phyloP scores from a whole-genome alignment of 2,797 vertebrate genomes.

The Centroberyx gerrardi region DNA sequence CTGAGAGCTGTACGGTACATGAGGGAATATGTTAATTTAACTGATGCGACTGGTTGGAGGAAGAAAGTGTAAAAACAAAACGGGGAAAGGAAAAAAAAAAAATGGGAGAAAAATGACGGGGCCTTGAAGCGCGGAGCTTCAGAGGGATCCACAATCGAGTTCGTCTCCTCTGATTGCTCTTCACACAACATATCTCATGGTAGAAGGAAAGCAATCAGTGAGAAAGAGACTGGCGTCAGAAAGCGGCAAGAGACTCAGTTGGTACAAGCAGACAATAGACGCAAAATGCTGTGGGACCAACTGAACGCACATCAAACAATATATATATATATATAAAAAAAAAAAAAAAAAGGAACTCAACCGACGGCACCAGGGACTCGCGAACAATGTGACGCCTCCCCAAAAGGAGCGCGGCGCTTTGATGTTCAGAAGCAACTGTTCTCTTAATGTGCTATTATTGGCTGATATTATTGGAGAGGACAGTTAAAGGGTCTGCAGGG shows the following conservation, averaged over 20 bases:
- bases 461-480: slow-evolving; percentile 65
- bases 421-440: slow-evolving; percentile 64
- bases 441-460: slow-evolving; percentile 39
- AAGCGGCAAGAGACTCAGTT: slow-evolving; percentile 31
- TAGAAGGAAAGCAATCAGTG: slow-evolving; percentile 47
- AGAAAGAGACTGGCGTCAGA: slow-evolving; percentile 37
- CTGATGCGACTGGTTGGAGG: slow-evolving; percentile 48
- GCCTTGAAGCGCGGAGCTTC: slow-evolving; percentile 42
- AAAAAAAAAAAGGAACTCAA: slow-evolving; percentile 23
- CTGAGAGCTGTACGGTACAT: slow-evolving; percentile 42
- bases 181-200: slow-evolving; percentile 33
- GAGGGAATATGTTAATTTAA: slow-evolving; percentile 60
- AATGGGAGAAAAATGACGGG: slow-evolving; percentile 33
- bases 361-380: slow-evolving; percentile 48
- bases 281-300: slow-evolving; percentile 64
- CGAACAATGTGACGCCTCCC: slow-evolving; percentile 32
- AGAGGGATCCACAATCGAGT: slow-evolving; percentile 38
- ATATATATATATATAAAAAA: not conserved
- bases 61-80: slow-evolving; percentile 55
- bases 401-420: slow-evolving; percentile 41
- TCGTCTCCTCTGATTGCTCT: slow-evolving; percentile 57
- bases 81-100: slow-evolving; percentile 29
- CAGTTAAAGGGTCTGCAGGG: slow-evolving; percentile 63
- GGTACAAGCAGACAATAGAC: slow-evolving; percentile 57
- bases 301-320: slow-evolving; percentile 64